Evolutionary conservation across 2,113 vertebrate species (phyloP).

Genomic region (Sinosuthora webbiana): DNA sequence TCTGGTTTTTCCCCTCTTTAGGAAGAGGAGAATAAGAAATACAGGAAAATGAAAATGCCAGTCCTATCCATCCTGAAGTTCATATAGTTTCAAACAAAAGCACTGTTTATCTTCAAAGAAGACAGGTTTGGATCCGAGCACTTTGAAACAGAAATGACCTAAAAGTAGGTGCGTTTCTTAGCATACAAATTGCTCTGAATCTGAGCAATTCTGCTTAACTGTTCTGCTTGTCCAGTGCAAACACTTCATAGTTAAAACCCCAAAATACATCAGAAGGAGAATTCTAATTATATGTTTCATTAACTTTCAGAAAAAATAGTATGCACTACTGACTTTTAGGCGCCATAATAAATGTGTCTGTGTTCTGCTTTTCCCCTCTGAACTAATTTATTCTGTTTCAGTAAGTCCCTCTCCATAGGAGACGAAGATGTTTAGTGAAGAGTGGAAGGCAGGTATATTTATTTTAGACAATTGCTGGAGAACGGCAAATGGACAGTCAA

Average conservation of each 20-base stretch:
- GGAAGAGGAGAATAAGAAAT: neutral
- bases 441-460: neutral
- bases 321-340: neutral
- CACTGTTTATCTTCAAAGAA: conserved; percentile 26
- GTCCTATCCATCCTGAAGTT: neutral
- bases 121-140: neutral
- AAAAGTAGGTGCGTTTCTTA: conserved; percentile 15
- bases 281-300: conserved; percentile 45
- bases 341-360: neutral
- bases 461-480: neutral
- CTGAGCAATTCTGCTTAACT: neutral
- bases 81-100: conserved; percentile 20
- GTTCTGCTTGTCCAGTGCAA: neutral
- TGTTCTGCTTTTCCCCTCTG: neutral
- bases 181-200: conserved; percentile 40
- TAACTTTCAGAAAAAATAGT: conserved; percentile 36
- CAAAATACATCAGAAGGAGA: neutral
- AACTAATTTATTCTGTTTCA: neutral
- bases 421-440: neutral
- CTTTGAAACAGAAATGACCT: conserved; percentile 45
- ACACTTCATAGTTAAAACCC: neutral
- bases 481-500: neutral
- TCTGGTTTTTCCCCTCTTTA: neutral
- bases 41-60: neutral
- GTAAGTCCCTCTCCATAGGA: neutral